Evolutionary conservation across 2,888 invertebrate genomes (phyloP).

Genomic region (Pseudococcus jackbeardsleyi): DNA sequence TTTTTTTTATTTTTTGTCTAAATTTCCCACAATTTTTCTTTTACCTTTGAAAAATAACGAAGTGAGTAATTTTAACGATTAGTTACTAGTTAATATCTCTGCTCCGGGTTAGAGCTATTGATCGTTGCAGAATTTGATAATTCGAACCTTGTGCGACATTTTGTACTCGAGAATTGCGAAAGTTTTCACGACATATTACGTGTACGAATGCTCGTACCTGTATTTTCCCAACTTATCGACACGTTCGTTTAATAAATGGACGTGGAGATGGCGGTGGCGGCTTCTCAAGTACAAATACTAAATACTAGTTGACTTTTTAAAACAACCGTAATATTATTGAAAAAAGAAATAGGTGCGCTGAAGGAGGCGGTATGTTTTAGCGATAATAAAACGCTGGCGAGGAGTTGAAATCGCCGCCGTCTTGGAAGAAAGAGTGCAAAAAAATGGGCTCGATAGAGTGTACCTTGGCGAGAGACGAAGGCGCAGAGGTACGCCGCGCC

Average conservation of each 20-base stretch:
- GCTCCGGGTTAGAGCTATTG: too few relatives aligned
- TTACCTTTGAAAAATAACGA: too few relatives aligned
- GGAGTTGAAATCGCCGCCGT: not conserved
- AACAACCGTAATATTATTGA: not conserved
- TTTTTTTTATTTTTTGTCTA: too few relatives aligned
- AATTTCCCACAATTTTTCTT: too few relatives aligned
- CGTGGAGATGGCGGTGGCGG: not conserved
- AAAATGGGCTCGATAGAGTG: not conserved
- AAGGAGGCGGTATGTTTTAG: not conserved
- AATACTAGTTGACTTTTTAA: not conserved
- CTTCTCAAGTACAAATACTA: not conserved
- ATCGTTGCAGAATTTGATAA: too few relatives aligned
- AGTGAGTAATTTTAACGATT: too few relatives aligned
- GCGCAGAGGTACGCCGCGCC: not conserved
- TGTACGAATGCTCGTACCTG: not conserved
- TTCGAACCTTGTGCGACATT: too few relatives aligned
- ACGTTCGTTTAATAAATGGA: slow-evolving; percentile 1
- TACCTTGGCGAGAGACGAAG: not conserved
- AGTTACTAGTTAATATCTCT: too few relatives aligned
- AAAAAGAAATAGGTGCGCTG: not conserved
- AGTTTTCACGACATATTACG: too few relatives aligned
- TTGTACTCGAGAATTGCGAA: not conserved
- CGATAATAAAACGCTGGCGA: not conserved
- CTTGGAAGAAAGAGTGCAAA: not conserved
- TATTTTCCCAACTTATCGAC: slow-evolving; percentile 13